Evolutionary conservation across 2,888 invertebrate genomes (phyloP).

Genomic region (Apotomis capreana): DNA sequence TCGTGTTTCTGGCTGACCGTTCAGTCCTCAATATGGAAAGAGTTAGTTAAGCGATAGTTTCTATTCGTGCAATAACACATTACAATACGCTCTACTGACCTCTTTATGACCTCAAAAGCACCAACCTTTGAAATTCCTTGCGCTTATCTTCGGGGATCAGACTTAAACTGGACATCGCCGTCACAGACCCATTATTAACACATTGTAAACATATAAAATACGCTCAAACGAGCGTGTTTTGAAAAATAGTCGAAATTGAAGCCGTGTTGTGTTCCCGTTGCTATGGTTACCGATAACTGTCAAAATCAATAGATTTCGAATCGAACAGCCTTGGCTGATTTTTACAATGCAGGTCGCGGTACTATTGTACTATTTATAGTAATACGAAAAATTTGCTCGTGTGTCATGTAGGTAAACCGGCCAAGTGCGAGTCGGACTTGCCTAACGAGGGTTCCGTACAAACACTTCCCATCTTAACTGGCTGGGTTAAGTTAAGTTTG

Average conservation of each 20-base stretch:
- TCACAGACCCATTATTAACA: conserved; percentile 62
- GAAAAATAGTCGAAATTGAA: conserved; percentile 51
- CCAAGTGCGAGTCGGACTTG: too few species aligned
- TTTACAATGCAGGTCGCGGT: conserved; percentile 9
- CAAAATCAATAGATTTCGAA: conserved; percentile 60
- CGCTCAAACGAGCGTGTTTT: conserved; percentile 54
- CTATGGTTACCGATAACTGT: conserved; percentile 64
- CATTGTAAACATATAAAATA: conserved; percentile 48
- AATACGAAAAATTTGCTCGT: neutral
- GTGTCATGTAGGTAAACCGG: neutral
- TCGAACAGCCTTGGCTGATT: conserved; percentile 35
- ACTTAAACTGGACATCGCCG: conserved; percentile 78
- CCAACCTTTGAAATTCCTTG: conserved; percentile 65
- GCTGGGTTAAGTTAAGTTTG: too few species aligned
- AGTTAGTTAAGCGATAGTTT: too few species aligned
- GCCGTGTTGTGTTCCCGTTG: conserved; percentile 64
- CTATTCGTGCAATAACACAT: neutral
- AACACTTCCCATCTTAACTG: too few species aligned
- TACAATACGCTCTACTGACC: neutral
- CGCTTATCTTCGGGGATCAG: conserved; percentile 78
- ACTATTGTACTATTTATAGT: conserved; percentile 9
- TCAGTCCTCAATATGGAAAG: too few species aligned
- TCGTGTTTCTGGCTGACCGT: too few species aligned
- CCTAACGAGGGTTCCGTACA: too few species aligned
- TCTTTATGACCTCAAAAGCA: conserved; percentile 21